These are phyloP conservation scores for Drosophila ercepeae DNA, from an alignment of 1,140 invertebrate species.

Conservation along the genomic window DNA sequence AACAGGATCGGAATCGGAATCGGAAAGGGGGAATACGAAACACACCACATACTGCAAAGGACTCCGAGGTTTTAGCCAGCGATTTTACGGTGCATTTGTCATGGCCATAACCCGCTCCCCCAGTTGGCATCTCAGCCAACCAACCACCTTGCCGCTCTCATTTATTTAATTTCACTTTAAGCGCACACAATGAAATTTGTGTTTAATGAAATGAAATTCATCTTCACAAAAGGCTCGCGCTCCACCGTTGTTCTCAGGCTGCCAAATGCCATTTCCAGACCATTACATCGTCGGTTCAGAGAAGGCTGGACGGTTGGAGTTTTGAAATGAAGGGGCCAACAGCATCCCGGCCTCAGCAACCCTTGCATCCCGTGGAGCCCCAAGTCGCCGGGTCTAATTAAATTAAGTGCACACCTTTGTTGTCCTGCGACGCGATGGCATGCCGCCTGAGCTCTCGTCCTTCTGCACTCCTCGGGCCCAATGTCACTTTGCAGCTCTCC, in stretches of 20 bases:
- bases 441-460: constrained; percentile 23
- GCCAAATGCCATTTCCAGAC: constrained; percentile 74
- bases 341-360: not conserved
- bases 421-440: constrained; percentile 56
- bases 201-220: constrained; percentile 80
- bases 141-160: constrained; percentile 12
- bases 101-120: constrained; percentile 34
- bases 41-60: constrained; percentile 5
- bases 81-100: constrained; percentile 73
- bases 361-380: constrained; percentile 13
- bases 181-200: constrained; percentile 70
- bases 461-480: not conserved
- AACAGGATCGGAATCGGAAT: constrained; percentile 23
- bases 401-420: constrained; percentile 79
- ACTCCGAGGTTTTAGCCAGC: constrained; percentile 47
- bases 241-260: constrained; percentile 25
- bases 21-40: constrained; percentile 16
- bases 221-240: constrained; percentile 49
- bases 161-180: constrained; percentile 78
- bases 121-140: not conserved
- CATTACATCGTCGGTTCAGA: constrained; percentile 57
- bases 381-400: constrained; percentile 57
- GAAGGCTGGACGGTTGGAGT: not conserved
- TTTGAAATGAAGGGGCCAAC: not conserved
- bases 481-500: constrained; percentile 8